These are phyloP conservation scores for Pseudopipra pipra DNA, from an alignment of 2,113 vertebrate genomes.

Conservation along the genomic window DNA sequence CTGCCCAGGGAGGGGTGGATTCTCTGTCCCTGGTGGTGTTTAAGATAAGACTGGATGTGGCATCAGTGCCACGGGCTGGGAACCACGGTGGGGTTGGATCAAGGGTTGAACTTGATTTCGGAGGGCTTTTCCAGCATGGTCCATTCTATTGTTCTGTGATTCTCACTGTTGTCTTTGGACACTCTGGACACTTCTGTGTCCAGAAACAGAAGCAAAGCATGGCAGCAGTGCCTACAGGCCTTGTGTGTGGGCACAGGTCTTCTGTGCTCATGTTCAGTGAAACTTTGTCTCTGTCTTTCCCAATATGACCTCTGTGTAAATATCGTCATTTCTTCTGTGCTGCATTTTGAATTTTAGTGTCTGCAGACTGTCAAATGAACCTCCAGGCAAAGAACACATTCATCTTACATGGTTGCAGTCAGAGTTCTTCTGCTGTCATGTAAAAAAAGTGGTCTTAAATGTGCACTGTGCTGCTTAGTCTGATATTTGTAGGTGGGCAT, in stretches of 20 bases:
- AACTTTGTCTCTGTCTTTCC: neutral
- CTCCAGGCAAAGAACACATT: neutral
- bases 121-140: too few species aligned
- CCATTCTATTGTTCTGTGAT: neutral
- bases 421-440: neutral
- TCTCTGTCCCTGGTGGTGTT: too few species aligned
- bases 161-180: neutral
- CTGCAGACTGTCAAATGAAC: neutral
- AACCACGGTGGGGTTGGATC: too few species aligned
- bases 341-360: neutral
- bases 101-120: too few species aligned
- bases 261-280: neutral
- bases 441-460: neutral
- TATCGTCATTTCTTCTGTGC: neutral
- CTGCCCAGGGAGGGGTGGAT: too few species aligned
- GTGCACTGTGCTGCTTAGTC: neutral
- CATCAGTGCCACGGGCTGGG: too few species aligned
- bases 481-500: neutral
- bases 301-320: neutral
- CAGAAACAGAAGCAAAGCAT: neutral
- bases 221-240: neutral
- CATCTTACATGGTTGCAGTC: fast-evolving
- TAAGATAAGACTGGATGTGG: too few species aligned
- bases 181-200: neutral
- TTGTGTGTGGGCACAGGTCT: neutral